Evolutionary conservation across 2,113 vertebrate species (phyloP), one percentile per base, ranked within the genome.

Genomic region (Platysteira castanea): DNA sequence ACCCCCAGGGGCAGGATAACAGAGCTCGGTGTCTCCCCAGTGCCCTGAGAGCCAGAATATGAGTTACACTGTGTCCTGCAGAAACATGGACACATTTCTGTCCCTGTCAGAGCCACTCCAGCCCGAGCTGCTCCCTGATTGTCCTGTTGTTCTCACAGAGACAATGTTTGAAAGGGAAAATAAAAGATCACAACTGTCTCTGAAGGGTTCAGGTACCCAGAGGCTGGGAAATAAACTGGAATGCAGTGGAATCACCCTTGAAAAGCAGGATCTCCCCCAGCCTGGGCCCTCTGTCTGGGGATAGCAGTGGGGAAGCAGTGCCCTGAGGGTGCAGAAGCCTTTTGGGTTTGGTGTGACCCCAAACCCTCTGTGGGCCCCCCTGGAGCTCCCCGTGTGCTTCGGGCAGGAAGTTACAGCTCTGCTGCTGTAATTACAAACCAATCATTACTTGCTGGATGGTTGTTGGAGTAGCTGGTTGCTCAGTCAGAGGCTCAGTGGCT

Each of bases 111-210:
- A 95, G 70, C 35, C 78, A 27, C 53, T 64, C 96, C 65, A 83
- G 4, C 87, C 44, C 1, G 31, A 77, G 88, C 92, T 84, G 93
- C 21, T 28, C 83, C 89, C 13, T 80, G 77, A 42, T 60, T 88
- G 93, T 89, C 71, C 91, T 80, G 49, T 37, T 56, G 74, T 89
- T 96, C 94, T 89, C 74, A 7, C 5, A 67, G 80, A 88, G 86
- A 88, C 49, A 47, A 7, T 15, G 19, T 61, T 81, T 89, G 94
- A 90, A 49, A 79, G 69, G 37, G n/a, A 15, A 12, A 14, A 14
- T 1, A 11, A 37, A 33, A 91, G 12, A 46, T 74, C 50, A 35
- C 47, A 68, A 5, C n/a, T 28, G 8, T 33, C 13, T 23, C 28
- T 64, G 70, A 79, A 54, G 42, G 60, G 44, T 27, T 64, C 19